These are phyloP conservation scores for Pseudoatta argentina DNA, from an alignment of 1,140 invertebrate species.

Conservation along the genomic window DNA sequence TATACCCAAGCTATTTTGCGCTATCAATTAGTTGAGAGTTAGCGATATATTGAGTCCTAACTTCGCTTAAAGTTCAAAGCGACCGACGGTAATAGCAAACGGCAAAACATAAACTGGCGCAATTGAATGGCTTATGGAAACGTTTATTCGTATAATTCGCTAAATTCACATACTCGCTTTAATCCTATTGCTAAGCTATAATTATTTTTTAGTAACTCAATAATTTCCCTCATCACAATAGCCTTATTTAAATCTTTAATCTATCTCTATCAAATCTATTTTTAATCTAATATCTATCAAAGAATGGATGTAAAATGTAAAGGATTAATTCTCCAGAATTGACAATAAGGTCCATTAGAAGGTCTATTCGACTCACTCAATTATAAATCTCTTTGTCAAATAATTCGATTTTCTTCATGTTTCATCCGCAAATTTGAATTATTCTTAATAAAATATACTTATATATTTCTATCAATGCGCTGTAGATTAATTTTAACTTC, in stretches of 20 bases:
- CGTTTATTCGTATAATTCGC: constrained; percentile 27
- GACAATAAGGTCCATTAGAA: no score
- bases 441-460: no score
- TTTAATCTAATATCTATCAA: background rate
- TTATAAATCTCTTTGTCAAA: no score
- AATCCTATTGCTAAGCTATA: background rate
- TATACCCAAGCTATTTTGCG: constrained; percentile 17
- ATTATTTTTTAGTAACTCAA: constrained; percentile 8
- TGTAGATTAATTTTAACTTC: no score
- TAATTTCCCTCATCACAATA: background rate
- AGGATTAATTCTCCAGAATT: background rate
- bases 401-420: no score
- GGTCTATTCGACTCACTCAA: no score
- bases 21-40: constrained; percentile 53
- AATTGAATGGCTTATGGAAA: constrained; percentile 35
- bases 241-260: background rate
- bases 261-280: no score
- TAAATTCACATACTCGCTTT: background rate
- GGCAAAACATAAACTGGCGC: constrained; percentile 14
- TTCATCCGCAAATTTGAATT: no score
- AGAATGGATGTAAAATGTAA: background rate
- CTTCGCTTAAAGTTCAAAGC: constrained; percentile 48
- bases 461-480: no score
- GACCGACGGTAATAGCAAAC: constrained; percentile 33
- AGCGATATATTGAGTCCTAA: constrained; percentile 36